A percentile compares a stretch with the other conserved stretches of the same genome.
Conservation (phyloP, 2,888 invertebrate genomes). For the Pterostichus niger region DNA sequence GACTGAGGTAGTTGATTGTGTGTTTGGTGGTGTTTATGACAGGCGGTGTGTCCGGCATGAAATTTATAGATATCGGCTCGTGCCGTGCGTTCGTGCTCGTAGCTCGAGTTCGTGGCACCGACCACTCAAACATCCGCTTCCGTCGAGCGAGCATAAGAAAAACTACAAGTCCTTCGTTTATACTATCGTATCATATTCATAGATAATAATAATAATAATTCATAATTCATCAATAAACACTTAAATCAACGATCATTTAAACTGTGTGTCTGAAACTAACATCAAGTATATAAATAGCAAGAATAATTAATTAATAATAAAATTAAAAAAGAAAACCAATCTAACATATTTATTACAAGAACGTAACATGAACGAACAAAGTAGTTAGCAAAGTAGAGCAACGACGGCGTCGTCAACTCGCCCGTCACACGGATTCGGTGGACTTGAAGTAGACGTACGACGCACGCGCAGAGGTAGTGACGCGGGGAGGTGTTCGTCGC, state of each 20-base stretch:
- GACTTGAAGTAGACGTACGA: conserved; percentile 36
- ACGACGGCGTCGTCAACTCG: conserved; percentile 17
- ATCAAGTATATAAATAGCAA: conserved; percentile 52
- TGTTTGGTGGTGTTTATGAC: conserved; percentile 59
- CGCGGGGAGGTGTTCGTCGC: conserved; percentile 33
- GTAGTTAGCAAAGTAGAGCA: conserved; percentile 22
- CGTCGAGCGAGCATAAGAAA: conserved; percentile 43
- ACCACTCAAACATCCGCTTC: conserved; percentile 42
- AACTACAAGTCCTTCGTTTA: conserved; percentile 51
- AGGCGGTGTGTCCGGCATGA: conserved; percentile 61
- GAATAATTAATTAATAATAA: conserved; percentile 44
- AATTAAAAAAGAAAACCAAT: conserved; percentile 50
- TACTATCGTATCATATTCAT: conserved; percentile 49
- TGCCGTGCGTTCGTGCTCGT: conserved; percentile 54
- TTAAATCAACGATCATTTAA: conserved; percentile 62
- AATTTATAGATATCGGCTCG: conserved; percentile 65
- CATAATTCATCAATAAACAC: conserved; percentile 51
- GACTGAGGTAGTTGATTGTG: conserved; percentile 66
- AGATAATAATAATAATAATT: conserved; percentile 3
- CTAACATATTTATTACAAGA: conserved; percentile 61
- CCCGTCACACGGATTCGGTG: conserved; percentile 24
- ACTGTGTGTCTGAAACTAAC: conserved; percentile 61
- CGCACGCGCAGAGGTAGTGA: conserved; percentile 63
- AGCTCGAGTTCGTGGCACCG: conserved; percentile 34
- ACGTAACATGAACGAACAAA: conserved; percentile 64